Conservation (phyloP, 2,113 vertebrate species). For the Gracilinanus agilis region DNA sequence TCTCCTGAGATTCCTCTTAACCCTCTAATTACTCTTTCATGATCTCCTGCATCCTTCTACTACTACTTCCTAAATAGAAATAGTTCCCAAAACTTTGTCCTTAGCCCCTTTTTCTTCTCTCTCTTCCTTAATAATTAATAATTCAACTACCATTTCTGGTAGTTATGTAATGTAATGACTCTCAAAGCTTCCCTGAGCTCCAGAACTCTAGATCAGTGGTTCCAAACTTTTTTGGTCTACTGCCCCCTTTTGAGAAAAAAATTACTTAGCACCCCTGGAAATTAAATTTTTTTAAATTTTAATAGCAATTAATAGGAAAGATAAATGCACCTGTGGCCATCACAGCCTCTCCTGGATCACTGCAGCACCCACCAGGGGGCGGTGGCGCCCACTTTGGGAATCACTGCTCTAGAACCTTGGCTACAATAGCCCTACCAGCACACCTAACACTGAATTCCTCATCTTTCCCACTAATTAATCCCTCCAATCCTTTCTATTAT, state of each 20-base stretch:
- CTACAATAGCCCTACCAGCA: not conserved
- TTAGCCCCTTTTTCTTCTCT: not conserved
- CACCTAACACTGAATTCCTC: not conserved
- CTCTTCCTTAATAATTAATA: not conserved
- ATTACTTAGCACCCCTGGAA: too few species aligned
- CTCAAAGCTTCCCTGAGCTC: not conserved
- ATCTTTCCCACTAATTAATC: not conserved
- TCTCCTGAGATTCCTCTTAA: not conserved
- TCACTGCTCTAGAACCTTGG: not conserved
- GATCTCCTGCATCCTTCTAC: not conserved
- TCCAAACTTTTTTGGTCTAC: too few species aligned
- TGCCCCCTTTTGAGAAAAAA: too few species aligned
- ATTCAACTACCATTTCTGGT: not conserved
- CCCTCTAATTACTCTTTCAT: not conserved
- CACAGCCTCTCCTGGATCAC: too few species aligned
- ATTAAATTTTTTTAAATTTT: too few species aligned
- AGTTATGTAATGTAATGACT: too few species aligned
- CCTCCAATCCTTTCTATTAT: not conserved
- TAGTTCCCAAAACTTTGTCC: not conserved
- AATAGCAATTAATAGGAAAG: too few species aligned
- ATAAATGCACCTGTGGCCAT: too few species aligned
- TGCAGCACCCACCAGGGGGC: too few species aligned
- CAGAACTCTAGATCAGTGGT: not conserved
- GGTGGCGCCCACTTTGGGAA: too few species aligned
- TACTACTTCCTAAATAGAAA: not conserved